Evolutionary conservation across 2,888 invertebrate species (phyloP), one percentile per base, ranked within the genome.

Genomic region (Apeira syringaria): DNA sequence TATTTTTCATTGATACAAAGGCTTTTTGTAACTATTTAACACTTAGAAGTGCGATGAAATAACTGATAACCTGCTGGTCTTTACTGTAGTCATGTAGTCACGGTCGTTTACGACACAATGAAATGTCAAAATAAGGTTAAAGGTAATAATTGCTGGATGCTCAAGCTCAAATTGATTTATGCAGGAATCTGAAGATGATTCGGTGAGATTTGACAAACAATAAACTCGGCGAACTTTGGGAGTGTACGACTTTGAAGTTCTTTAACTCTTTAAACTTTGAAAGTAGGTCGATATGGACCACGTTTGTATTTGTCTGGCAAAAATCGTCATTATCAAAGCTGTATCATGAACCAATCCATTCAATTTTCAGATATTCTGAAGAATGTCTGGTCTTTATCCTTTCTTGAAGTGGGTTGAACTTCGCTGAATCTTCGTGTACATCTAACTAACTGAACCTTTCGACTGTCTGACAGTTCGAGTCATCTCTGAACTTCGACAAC

Each of bases 41-140:
- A 30, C 20, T 12, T 28, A 5, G 9, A 22, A 41, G 35, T 31
- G 40, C 34, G 59, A 70, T 61, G 57, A 50, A 59, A 56, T 55
- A 43, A 20, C 33, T 43, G 71, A 76, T 71, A 73, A 64, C 67
- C 66, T 52, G 56, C 70, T n/a, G n/a, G 71, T 72, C 73, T 68
- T 51, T 25, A 24, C 22, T 18, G 56, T 62, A 73, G 66, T 74
- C 79, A 82, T 18, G 56, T 62, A 73, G 66, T 74, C 79, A 82
- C 65, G 81, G 80, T 71, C 79, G 72, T 65, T 87, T 87, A 75
- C 86, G 82, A 87, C 82, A 87, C 68, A 71, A 50, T 57, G 79
- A 88, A 89, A 89, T 89, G 88, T 69, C 88, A 89, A 80, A 88
- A 85, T 86, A 89, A 89, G 86, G 86, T 88, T 68, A 88, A 75